Percentiles rank a stretch among this genome's conserved stretches.
Conservation (phyloP, 2,888 invertebrate species). For the Trichopria drosophilae region DNA sequence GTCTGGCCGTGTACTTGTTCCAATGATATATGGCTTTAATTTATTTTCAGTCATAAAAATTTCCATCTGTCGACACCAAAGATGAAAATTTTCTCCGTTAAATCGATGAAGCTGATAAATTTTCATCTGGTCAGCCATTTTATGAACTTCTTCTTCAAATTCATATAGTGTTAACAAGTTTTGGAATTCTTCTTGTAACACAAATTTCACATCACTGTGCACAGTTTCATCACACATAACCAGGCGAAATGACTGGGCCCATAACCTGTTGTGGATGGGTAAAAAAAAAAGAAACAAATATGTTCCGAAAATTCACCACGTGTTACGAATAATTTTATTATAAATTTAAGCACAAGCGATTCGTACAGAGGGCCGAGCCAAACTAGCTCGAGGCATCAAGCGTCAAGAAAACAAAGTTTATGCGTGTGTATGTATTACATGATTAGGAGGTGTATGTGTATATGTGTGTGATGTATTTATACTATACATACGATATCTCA, state of each 20-base stretch:
- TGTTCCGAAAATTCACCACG: too few species aligned
- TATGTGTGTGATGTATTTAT: too few species aligned
- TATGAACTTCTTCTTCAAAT: slow-evolving; percentile 5
- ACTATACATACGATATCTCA: too few species aligned
- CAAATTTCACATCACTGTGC: neutral
- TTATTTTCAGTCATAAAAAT: slow-evolving; percentile 22
- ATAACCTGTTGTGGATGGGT: slow-evolving; percentile 9
- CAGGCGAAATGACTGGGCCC: slow-evolving; percentile 5
- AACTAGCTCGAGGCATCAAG: too few species aligned
- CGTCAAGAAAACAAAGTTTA: too few species aligned
- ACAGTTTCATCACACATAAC: neutral
- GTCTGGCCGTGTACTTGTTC: neutral
- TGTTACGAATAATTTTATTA: neutral
- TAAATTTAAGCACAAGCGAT: too few species aligned
- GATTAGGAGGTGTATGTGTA: too few species aligned
- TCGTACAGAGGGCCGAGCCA: too few species aligned
- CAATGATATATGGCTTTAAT: slow-evolving; percentile 14
- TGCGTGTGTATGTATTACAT: too few species aligned
- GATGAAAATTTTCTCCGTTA: slow-evolving; percentile 21
- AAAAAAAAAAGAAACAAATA: too few species aligned
- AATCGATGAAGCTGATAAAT: slow-evolving; percentile 22
- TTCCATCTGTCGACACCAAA: slow-evolving; percentile 24
- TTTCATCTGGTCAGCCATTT: slow-evolving; percentile 18
- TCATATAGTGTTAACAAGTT: too few species aligned
- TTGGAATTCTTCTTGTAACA: too few species aligned